Percentiles rank a stretch among this genome's conserved stretches.
phyloP scores from a whole-genome alignment of 2,888 invertebrate species.

The Drosophila setosimentum region DNA sequence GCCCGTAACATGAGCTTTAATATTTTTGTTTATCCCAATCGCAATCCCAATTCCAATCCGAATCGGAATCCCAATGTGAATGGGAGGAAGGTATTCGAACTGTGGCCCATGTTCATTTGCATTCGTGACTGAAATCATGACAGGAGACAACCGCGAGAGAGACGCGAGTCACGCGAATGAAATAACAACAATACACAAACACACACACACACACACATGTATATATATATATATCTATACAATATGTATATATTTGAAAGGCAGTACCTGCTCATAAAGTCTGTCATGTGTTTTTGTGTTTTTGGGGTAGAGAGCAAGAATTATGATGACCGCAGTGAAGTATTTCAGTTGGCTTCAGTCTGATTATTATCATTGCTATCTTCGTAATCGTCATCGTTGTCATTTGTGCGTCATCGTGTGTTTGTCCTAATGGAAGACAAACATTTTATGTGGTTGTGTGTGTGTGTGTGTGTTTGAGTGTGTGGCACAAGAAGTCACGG shows the following conservation, averaged over 20 bases:
- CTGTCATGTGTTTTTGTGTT: constrained; percentile 49
- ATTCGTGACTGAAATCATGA: constrained; percentile 74
- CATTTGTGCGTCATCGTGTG: constrained; percentile 56
- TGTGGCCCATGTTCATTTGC: constrained; percentile 66
- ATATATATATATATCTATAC: not conserved
- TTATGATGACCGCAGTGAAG: constrained; percentile 51
- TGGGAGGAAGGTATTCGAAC: not conserved
- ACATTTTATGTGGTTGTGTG: constrained; percentile 73
- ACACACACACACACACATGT: not conserved
- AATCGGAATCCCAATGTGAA: constrained; percentile 7
- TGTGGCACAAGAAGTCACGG: constrained; percentile 50
- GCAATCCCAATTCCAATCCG: constrained; percentile 1
- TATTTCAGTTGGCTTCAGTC: constrained; percentile 31
- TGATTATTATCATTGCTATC: constrained; percentile 27
- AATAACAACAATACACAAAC: constrained; percentile 15
- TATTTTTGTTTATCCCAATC: constrained; percentile 39
- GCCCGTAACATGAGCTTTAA: constrained; percentile 74
- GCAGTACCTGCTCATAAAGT: constrained; percentile 49
- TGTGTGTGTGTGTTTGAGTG: not conserved
- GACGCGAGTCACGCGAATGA: constrained; percentile 75
- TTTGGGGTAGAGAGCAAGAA: constrained; percentile 16
- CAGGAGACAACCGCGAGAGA: constrained; percentile 52
- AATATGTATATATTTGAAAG: constrained; percentile 34
- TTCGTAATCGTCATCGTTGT: constrained; percentile 11
- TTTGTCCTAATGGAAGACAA: constrained; percentile 75